Base-by-base conservation (phyloP, 2,113 vertebrate species). In the Seriola quinqueradiata region DNA sequence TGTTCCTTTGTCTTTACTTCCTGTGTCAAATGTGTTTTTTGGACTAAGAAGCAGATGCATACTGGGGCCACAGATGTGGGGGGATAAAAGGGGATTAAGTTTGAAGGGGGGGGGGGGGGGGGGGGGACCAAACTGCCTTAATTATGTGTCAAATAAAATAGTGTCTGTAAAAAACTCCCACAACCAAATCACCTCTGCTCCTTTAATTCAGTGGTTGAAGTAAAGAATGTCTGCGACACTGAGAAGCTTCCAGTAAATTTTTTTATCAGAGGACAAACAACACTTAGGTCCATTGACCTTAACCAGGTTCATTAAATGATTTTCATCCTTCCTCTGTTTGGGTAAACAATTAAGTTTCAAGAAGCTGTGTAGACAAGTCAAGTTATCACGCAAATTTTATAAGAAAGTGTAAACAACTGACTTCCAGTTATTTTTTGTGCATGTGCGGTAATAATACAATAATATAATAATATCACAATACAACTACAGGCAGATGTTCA, bases 91-190 rank as follows among this genome's bases (percentile, higher is more conserved):
- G 32, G n/a, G n/a, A 84, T 77, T 69, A 52, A 54, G 40, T 59
- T 21, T 59, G 32, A 69, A n/a, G 36, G 32, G 36, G 28, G 40
- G 7, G 34, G 34, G 34, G 5, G 34, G 4, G 34, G 34, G 34
- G 34, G 0, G 0, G 17, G 52, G 70, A 40, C 64, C 23, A 74
- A 86, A 77, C 40, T 77, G 46, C 46, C 46, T 75, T 72, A 81
- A 75, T 70, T 75, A 70, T 68, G 40, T 79, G 17, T 71, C 76
- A 72, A 38, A 66, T 79, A 65, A 82, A 82, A 85, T 11, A 21
- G 13, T 40, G 42, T 46, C 25, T 59, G 75, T 65, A 58, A 63
- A 63, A 69, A 69, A 52, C 28, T 55, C 54, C 11, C 67, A 70
- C 23, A 75, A 70, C 57, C 25, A 70, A 19, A 70, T 75, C 70